Percentiles rank a stretch among this genome's conserved stretches.
Conservation (phyloP, 2,113 vertebrate species). For the Epinephelus fuscoguttatus region DNA sequence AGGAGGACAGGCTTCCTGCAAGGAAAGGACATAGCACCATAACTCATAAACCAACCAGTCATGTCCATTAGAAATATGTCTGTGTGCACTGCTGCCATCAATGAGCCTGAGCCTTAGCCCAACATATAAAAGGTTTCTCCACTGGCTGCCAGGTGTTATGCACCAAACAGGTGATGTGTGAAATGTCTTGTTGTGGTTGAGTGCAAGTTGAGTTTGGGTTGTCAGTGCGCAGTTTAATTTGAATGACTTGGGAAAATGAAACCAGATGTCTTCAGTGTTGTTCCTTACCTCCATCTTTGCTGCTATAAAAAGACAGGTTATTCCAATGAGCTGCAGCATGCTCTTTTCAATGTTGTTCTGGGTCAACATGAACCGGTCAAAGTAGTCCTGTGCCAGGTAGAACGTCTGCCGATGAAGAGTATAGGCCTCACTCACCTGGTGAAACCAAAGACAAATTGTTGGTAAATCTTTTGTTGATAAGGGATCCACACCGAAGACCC, state of each 20-base stretch:
- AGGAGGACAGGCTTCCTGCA: conserved; percentile 92
- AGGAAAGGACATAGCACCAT: not conserved
- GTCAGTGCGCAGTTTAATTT: not conserved
- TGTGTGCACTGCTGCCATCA: not conserved
- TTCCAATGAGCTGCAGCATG: conserved; percentile 92
- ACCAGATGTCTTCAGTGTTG: rapidly evolving
- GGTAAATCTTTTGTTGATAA: not conserved
- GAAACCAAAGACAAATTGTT: not conserved
- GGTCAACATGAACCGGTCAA: conserved; percentile 94
- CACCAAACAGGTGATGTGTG: not conserved
- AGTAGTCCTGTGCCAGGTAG: conserved; percentile 95
- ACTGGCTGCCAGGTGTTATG: not conserved
- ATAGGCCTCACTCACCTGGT: conserved; percentile 92
- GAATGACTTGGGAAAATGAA: not conserved
- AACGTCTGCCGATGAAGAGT: conserved; percentile 93
- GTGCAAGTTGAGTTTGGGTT: not conserved
- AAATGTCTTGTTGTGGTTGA: not conserved
- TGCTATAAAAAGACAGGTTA: conserved; percentile 93
- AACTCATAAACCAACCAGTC: not conserved
- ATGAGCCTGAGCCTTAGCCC: not conserved
- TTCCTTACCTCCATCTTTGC: conserved; percentile 91
- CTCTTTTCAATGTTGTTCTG: conserved; percentile 88
- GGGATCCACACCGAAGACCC: not conserved
- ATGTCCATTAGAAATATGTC: not conserved
- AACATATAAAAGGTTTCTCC: not conserved